Evolutionary conservation across 2,888 invertebrate species (phyloP).

Genomic region (Osmoderma eremita): DNA sequence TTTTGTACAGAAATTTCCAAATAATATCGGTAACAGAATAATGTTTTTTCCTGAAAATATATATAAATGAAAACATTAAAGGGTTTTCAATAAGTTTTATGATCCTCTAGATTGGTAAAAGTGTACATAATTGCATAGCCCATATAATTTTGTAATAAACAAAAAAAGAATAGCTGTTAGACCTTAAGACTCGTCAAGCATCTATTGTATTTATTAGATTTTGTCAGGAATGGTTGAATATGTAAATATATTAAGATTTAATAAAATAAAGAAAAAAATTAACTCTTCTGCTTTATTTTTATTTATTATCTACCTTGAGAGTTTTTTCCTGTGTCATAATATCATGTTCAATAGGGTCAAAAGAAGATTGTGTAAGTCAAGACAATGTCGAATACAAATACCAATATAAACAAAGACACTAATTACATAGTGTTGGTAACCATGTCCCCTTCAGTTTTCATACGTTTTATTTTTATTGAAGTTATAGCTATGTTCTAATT

Average conservation of each 20-base stretch:
- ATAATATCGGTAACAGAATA: conserved; percentile 20
- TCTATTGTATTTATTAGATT: conserved; percentile 38
- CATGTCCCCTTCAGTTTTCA: too few relatives aligned
- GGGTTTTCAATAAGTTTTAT: conserved; percentile 33
- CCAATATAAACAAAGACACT: too few relatives aligned
- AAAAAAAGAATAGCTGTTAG: conserved; percentile 34
- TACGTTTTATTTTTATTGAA: too few relatives aligned
- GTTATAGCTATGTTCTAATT: too few relatives aligned
- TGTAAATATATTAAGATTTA: conserved; percentile 38
- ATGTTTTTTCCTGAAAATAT: conserved; percentile 26
- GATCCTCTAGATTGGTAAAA: conserved; percentile 23
- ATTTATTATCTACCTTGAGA: not conserved
- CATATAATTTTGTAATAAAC: conserved; percentile 39
- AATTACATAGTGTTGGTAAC: too few relatives aligned
- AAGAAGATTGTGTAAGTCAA: too few relatives aligned
- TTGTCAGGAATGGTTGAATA: conserved; percentile 37
- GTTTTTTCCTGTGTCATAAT: too few relatives aligned
- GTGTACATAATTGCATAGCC: conserved; percentile 36
- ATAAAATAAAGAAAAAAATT: conserved; percentile 33
- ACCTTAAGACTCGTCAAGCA: conserved; percentile 31
- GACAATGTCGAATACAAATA: too few relatives aligned
- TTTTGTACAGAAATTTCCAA: conserved; percentile 36
- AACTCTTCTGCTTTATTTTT: conserved; percentile 7
- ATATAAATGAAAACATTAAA: conserved; percentile 18
- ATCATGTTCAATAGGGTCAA: too few relatives aligned